Percentiles rank a stretch among this genome's conserved stretches.
phyloP scores from a whole-genome alignment of 2,113 vertebrate genomes.

The Thamnophis sirtalis region DNA sequence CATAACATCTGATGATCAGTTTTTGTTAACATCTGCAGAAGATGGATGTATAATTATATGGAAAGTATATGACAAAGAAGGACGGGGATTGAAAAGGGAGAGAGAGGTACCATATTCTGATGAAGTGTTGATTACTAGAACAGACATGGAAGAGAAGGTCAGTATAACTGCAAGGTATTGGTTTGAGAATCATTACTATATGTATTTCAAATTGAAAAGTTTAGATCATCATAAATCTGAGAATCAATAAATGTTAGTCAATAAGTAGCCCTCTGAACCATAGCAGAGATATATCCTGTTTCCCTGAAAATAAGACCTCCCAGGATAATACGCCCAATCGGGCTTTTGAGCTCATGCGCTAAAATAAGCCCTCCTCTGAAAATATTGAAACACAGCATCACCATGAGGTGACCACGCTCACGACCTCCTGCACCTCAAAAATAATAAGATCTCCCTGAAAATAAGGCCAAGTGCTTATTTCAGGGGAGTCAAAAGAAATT shows the following conservation, averaged over 20 bases:
- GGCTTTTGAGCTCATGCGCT: too few relatives aligned
- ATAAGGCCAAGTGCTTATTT: too few relatives aligned
- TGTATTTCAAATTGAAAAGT: neutral
- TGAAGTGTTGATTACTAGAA: conserved; percentile 87
- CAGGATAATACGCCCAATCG: too few relatives aligned
- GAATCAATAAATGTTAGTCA: neutral
- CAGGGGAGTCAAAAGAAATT: too few relatives aligned
- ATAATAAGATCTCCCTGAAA: too few relatives aligned
- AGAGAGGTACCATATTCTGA: conserved; percentile 78
- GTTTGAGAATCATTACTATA: neutral
- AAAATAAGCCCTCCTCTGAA: too few relatives aligned
- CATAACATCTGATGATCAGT: conserved; percentile 84
- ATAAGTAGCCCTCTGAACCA: neutral
- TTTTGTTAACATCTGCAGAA: conserved; percentile 81
- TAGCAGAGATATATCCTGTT: neutral
- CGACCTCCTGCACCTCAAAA: too few relatives aligned
- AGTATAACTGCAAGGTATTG: neutral
- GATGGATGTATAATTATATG: conserved; percentile 86
- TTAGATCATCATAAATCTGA: neutral
- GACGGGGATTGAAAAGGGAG: conserved; percentile 70
- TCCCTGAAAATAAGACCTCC: too few relatives aligned
- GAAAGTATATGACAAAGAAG: conserved; percentile 84
- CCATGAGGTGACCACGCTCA: too few relatives aligned
- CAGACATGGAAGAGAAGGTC: conserved; percentile 91
- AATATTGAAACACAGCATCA: too few relatives aligned